Conservation (phyloP, 2,888 invertebrate genomes). For the Ptycholaimellus sp. region DNA sequence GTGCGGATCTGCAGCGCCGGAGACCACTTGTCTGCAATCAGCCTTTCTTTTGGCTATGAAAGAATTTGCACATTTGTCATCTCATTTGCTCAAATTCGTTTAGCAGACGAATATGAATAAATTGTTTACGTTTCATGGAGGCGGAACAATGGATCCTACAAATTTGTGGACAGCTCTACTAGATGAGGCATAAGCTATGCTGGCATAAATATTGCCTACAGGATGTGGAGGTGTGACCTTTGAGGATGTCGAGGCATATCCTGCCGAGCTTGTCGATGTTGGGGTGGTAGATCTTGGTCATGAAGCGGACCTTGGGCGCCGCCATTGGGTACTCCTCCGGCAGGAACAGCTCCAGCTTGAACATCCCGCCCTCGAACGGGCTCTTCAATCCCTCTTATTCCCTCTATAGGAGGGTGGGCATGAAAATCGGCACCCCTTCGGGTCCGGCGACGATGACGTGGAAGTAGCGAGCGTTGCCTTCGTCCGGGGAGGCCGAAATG, state of each 20-base stretch:
- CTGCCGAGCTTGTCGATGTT: constrained; percentile 98
- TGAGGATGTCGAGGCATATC: constrained; percentile 95
- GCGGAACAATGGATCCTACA: no score
- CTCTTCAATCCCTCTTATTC: constrained; percentile 35
- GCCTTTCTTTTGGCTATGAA: no score
- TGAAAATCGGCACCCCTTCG: constrained; percentile 25
- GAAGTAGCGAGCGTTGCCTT: constrained; percentile 87
- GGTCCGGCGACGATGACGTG: constrained; percentile 63
- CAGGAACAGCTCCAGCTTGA: constrained; percentile 91
- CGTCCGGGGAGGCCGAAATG: constrained; percentile 85
- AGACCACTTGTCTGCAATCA: no score
- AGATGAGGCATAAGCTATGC: no score
- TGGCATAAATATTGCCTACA: no score
- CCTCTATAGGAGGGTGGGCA: not conserved
- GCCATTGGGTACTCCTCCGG: constrained; percentile 99
- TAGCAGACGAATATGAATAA: no score
- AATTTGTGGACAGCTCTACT: no score
- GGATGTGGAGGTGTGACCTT: no score
- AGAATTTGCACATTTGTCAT: no score
- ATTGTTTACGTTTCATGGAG: no score
- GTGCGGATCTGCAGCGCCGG: no score
- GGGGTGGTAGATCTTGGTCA: constrained; percentile 99
- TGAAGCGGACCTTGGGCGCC: constrained; percentile 97
- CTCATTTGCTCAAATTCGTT: no score
- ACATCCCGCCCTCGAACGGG: constrained; percentile 92